Percentiles rank a stretch among this genome's conserved stretches.
Evolutionary conservation across 2,797 vertebrate genomes (phyloP).

Genomic region (Acomys russatus): DNA sequence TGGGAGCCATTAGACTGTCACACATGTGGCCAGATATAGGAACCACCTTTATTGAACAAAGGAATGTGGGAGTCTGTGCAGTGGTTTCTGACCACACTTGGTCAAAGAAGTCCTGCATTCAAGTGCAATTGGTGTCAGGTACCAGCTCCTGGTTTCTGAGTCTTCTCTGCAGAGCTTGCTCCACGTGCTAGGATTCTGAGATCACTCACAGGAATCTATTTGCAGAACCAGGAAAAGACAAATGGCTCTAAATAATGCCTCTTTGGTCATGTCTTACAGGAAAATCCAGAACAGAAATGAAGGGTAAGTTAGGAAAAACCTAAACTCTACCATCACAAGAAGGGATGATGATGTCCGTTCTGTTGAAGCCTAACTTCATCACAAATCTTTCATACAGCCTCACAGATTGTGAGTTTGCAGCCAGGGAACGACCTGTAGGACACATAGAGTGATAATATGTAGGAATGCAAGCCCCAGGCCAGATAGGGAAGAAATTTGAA

Average conservation of each 20-base stretch:
- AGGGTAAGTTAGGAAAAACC: no score
- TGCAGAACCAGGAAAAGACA: not conserved
- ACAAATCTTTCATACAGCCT: not conserved
- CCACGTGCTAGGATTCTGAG: not conserved
- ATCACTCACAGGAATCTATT: not conserved
- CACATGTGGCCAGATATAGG: not conserved
- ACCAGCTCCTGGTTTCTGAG: not conserved
- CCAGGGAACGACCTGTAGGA: not conserved
- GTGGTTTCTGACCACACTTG: no score
- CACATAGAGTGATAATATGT: not conserved
- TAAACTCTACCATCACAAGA: not conserved
- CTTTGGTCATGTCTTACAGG: not conserved
- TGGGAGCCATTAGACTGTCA: not conserved
- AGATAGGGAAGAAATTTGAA: not conserved
- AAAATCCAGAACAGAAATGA: not conserved
- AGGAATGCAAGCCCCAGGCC: not conserved
- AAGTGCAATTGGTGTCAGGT: not conserved
- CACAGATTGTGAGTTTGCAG: not conserved
- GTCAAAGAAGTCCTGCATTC: not conserved
- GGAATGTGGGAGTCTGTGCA: rapidly evolving
- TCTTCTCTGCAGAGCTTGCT: not conserved
- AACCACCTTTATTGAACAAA: not conserved
- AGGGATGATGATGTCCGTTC: not conserved
- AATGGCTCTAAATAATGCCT: not conserved
- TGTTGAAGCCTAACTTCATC: not conserved